Evolutionary conservation across 2,113 vertebrate genomes (phyloP), one percentile per base, ranked within the genome.

Genomic region (Platysteira castanea): DNA sequence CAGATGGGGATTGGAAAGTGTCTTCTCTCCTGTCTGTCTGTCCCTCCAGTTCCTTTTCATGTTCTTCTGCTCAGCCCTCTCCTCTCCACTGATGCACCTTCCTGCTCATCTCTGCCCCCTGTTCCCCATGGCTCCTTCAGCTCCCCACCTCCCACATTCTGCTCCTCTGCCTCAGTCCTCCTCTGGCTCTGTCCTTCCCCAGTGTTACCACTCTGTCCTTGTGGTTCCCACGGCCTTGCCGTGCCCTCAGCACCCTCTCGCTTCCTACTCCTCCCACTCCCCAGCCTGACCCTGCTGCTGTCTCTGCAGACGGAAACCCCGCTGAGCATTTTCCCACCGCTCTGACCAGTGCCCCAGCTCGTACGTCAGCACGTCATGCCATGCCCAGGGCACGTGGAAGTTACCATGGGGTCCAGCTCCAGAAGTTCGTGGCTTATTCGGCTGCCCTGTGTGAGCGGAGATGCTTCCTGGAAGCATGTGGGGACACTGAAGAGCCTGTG

Each of bases 401-500:
- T 13, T 7, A 35, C 1, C 16, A 59, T 8, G 63, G 46, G 37
- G 30, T 49, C 57, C 13, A 37, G 12, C 17, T 78, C 60, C 68
- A 2, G 1, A 3, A 41, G 22, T 19, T 63, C 0, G 0, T 3
- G 46, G 70, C 89, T 46, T 8, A 4, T 53, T 35, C n/a, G 63
- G 56, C 39, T 87, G 93, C 41, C 69, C 80, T 12, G 47, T 23
- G 80, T 8, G 71, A 90, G 60, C 64, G n/a, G 61, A 50, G 44
- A 68, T 1, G 3, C 68, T 93, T 78, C 93, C 85, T 93, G 83
- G 92, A 90, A 88, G 84, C 90, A 33, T 42, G n/a, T 71, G 80
- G 65, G 85, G 92, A 96, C 88, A 68, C 27, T 10, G 47, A 14
- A 21, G 60, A 59, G 42, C 52, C 47, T 0, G 6, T 84, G 93